These are phyloP conservation scores for Sicus ferrugineus DNA, from an alignment of 2,888 invertebrate species.

Conservation along the genomic window DNA sequence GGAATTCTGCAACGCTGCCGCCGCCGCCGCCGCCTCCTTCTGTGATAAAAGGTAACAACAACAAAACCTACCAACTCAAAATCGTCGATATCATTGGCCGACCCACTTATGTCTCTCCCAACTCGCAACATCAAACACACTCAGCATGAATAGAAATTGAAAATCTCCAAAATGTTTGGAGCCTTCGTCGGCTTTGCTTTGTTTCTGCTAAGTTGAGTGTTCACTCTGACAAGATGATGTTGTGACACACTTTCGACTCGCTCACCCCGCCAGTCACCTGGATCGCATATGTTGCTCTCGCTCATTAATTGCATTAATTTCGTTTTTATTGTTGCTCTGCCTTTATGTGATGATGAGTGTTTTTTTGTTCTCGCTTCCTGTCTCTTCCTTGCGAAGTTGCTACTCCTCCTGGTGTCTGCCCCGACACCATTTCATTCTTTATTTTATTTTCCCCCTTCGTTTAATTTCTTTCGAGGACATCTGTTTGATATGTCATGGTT, in stretches of 20 bases:
- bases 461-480: too few relatives aligned
- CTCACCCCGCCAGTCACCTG: not conserved
- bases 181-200: not conserved
- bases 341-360: not conserved
- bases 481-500: too few relatives aligned
- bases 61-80: not conserved
- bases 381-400: not conserved
- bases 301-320: conserved; percentile 41
- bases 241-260: conserved; percentile 24
- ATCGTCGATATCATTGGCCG: not conserved
- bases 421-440: not conserved
- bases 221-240: not conserved
- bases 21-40: conserved; percentile 63
- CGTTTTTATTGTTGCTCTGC: conserved; percentile 33
- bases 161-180: conserved; percentile 1
- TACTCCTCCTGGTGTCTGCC: not conserved
- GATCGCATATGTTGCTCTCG: not conserved
- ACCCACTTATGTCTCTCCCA: not conserved
- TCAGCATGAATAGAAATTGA: not conserved
- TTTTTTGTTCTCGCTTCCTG: not conserved
- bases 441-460: too few relatives aligned
- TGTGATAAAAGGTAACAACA: conserved; percentile 63
- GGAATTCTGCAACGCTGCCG: conserved; percentile 61
- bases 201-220: not conserved
- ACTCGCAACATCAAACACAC: not conserved